Conservation (phyloP, 2,797 vertebrate genomes). For the Tokudaia tokunoshimensis region DNA sequence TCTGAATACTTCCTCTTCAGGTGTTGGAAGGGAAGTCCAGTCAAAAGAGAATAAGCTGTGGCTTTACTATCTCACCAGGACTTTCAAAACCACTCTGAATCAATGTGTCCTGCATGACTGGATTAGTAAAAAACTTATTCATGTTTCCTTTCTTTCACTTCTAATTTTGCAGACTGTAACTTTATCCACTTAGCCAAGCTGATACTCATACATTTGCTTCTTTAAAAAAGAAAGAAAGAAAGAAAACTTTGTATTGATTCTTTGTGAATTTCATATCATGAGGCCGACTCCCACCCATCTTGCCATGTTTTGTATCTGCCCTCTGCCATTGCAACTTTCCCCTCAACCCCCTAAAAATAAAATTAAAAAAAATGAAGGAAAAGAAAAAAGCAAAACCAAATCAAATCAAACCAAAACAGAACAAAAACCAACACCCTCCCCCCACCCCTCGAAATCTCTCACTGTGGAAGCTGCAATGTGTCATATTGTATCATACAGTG, state of each 20-base stretch:
- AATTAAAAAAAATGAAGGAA: neutral
- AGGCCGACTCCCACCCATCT: neutral
- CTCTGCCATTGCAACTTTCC: neutral
- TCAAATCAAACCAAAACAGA: neutral
- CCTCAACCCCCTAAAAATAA: neutral
- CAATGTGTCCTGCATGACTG: neutral
- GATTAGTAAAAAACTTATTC: neutral
- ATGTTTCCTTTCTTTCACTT: neutral
- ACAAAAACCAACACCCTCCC: neutral
- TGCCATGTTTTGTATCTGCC: neutral
- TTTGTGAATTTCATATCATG: neutral
- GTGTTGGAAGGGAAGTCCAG: conserved; percentile 26
- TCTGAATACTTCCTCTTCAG: conserved; percentile 25
- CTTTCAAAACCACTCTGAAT: conserved; percentile 1
- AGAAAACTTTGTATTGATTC: neutral
- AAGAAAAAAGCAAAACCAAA: neutral
- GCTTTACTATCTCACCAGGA: neutral
- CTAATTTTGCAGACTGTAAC: neutral
- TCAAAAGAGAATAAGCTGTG: neutral
- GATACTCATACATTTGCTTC: neutral
- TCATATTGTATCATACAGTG: neutral
- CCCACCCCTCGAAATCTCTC: neutral
- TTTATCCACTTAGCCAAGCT: neutral
- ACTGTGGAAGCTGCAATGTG: neutral
- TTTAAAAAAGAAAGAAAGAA: neutral